Evolutionary conservation across 2,888 invertebrate genomes (phyloP).

Genomic region (Sesia apiformis): DNA sequence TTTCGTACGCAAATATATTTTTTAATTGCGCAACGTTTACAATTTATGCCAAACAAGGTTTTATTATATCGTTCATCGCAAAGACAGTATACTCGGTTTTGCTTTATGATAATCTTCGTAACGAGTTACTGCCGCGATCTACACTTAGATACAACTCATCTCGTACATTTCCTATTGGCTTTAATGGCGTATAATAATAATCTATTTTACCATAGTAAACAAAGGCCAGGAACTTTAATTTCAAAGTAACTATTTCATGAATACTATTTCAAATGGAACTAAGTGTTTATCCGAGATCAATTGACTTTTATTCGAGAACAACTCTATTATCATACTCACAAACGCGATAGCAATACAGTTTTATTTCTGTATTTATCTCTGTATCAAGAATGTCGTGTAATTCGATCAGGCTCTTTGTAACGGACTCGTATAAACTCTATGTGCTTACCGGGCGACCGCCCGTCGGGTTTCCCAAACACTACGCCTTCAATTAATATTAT

Average conservation of each 20-base stretch:
- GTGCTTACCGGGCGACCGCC: constrained; percentile 9
- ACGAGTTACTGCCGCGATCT: constrained; percentile 21
- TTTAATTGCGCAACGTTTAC: no score
- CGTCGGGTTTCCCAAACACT: constrained; percentile 8
- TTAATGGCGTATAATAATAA: constrained; percentile 13
- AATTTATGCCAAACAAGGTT: no score
- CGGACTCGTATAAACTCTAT: constrained; percentile 4
- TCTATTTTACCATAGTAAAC: constrained; percentile 11
- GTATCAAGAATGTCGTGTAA: constrained; percentile 7
- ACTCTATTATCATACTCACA: background rate
- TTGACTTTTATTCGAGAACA: background rate
- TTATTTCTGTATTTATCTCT: background rate
- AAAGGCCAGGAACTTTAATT: constrained; percentile 7
- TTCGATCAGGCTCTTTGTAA: constrained; percentile 6
- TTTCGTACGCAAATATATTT: no score
- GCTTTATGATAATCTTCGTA: constrained; percentile 28
- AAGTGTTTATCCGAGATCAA: background rate
- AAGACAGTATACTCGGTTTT: background rate
- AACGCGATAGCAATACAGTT: background rate
- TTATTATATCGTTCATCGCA: no score
- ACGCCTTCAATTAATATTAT: constrained; percentile 1
- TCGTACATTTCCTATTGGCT: constrained; percentile 22
- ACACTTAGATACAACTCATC: constrained; percentile 24
- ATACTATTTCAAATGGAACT: background rate
- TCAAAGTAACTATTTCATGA: background rate